Evolutionary conservation across 2,888 invertebrate species (phyloP).

Genomic region (Invenusta paracnida): DNA sequence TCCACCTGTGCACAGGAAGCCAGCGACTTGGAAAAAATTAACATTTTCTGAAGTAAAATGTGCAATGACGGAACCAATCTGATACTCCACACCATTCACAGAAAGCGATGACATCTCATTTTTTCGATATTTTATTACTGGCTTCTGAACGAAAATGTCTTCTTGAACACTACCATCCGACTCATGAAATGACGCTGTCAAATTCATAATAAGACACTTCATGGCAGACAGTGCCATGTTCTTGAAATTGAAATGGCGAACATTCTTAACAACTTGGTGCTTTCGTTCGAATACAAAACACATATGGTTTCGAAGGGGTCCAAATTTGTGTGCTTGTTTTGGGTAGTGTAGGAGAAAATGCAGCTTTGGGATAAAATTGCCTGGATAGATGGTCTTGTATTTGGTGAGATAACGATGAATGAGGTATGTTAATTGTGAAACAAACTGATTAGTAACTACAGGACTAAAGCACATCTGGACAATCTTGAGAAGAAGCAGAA

Average conservation of each 20-base stretch:
- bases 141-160: not conserved
- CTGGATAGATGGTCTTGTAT: not conserved
- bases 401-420: not conserved
- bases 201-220: not conserved
- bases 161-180: too few species aligned
- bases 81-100: not conserved
- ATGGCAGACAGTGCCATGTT: not conserved
- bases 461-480: not conserved
- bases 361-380: not conserved
- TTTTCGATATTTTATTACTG: not conserved
- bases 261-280: not conserved
- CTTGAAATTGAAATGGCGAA: slow-evolving; percentile 16
- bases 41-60: not conserved
- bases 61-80: not conserved
- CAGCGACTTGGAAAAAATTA: not conserved
- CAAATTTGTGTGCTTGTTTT: not conserved
- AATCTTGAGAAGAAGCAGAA: not conserved
- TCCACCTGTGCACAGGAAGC: not conserved
- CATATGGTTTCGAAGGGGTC: not conserved
- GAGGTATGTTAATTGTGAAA: not conserved
- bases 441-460: not conserved
- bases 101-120: not conserved
- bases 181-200: not conserved
- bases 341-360: slow-evolving; percentile 11
- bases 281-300: not conserved